Evolutionary conservation across 2,888 invertebrate genomes (phyloP).

Genomic region (Gerosis bhagava): DNA sequence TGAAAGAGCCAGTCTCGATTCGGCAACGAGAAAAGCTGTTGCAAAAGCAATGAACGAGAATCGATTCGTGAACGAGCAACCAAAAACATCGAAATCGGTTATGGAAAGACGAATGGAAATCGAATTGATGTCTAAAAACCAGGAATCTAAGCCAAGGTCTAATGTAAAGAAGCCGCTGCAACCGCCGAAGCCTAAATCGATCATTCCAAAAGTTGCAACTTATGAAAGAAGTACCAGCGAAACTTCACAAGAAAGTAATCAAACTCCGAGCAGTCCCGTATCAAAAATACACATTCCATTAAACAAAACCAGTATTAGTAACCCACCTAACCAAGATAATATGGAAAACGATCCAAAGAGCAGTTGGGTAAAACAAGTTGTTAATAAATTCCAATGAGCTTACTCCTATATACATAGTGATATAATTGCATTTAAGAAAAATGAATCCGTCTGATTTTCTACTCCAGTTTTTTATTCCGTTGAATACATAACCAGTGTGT

Average conservation of each 20-base stretch:
- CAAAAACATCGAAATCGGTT: constrained; percentile 69
- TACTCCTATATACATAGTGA: constrained; percentile 40
- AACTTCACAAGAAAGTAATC: constrained; percentile 40
- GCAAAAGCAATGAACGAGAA: constrained; percentile 46
- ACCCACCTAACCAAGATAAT: constrained; percentile 37
- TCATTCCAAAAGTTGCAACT: constrained; percentile 65
- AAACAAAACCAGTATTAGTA: constrained; percentile 45
- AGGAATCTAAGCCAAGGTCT: constrained; percentile 46
- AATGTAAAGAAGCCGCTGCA: constrained; percentile 52
- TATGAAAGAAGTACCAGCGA: constrained; percentile 60
- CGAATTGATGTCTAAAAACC: constrained; percentile 62
- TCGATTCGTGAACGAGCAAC: constrained; percentile 50
- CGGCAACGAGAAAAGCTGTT: constrained; percentile 57
- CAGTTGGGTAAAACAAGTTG: constrained; percentile 89
- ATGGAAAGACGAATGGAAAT: constrained; percentile 73
- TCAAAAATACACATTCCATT: constrained; percentile 45
- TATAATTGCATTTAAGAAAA: constrained; percentile 62
- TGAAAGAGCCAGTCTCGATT: constrained; percentile 75
- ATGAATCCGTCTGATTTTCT: constrained; percentile 60
- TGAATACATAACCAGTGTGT: too few species aligned
- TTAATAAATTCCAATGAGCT: constrained; percentile 86
- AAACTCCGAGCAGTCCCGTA: constrained; percentile 41
- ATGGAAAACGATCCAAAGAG: constrained; percentile 71
- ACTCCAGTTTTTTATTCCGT: constrained; percentile 59
- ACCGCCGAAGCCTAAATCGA: constrained; percentile 58